Evolutionary conservation across 1,140 invertebrate genomes (phyloP), one percentile per base, ranked within the genome.

Genomic region (Drosophila lacteicornis): DNA sequence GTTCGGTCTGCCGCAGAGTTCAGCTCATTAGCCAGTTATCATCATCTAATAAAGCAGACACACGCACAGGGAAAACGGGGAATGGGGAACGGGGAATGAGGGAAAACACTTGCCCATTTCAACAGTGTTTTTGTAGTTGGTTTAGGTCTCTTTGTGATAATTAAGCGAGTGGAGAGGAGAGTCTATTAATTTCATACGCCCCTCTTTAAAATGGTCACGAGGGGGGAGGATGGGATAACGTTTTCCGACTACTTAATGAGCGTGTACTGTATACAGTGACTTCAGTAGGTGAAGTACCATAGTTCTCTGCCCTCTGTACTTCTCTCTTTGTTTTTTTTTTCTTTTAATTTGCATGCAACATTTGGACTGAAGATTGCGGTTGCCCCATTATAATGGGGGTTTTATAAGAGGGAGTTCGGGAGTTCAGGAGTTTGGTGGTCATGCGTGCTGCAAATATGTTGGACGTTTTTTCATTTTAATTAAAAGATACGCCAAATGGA

Each of bases 11-110:
- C 76, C 78, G 74, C 78, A 63, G 65, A 82, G 82, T 86, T 60
- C 82, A 91, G 75, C 85, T 88, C 85, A 88, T 88, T 88, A 88
- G 85, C 85, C 81, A 85, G 85, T 90, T 88, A 88, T 88, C 85
- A 88, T 90, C 85, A 88, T 79, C 85, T 88, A 90, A 88, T 88
- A 88, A 88, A 88, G 85, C 75, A 71, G 57, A 66, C 81, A 69
- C 83, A 80, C 75, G 75, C 82, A 83, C 75, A 43, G 56, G 58
- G 36, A 30, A 56, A 42, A n/a, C 19, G 49, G 53, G 36, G 11
- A 50, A 42, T 2, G 46, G n/a, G 19, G n/a, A 3, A 5, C 33
- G 7, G 11, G n/a, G 25, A 43, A 38, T 19, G 22, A 15, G 58
- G 49, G 50, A 75, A 84, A 84, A 75, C 62, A 75, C 75, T 90